These are phyloP conservation scores for Pelusios castaneus DNA, from an alignment of 2,113 vertebrate genomes.

Conservation along the genomic window DNA sequence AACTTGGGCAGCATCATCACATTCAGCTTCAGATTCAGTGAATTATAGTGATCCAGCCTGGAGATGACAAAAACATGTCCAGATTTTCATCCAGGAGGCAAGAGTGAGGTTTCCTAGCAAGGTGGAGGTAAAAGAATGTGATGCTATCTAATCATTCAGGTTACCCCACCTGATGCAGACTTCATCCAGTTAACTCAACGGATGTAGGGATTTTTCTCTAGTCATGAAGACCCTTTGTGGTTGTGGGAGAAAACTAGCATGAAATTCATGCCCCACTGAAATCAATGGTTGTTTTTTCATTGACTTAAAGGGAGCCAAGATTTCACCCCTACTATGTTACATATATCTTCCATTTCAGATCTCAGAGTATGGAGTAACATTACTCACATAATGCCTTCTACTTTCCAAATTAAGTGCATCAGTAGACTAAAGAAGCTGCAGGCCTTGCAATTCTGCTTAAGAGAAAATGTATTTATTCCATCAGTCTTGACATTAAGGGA, in stretches of 20 bases:
- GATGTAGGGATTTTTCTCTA: not conserved
- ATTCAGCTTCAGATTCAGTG: not conserved
- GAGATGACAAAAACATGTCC: not conserved
- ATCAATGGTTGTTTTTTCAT: not conserved
- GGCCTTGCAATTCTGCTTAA: not conserved
- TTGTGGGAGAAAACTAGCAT: not conserved
- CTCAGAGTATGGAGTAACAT: not conserved
- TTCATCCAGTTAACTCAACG: not conserved
- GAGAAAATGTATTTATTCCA: not conserved
- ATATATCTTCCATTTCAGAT: not conserved
- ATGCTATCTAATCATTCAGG: not conserved
- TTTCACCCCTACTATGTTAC: not conserved
- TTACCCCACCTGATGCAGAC: not conserved
- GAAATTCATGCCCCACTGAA: not conserved
- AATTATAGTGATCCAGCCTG: not conserved
- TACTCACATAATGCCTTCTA: not conserved
- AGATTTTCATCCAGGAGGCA: not conserved
- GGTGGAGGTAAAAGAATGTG: not conserved
- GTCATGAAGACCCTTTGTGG: not conserved
- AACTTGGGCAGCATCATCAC: not conserved
- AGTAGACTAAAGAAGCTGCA: not conserved
- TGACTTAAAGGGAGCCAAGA: not conserved
- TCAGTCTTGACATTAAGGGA: not conserved
- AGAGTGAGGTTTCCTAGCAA: not conserved
- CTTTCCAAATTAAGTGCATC: not conserved